phyloP scores from a whole-genome alignment of 2,797 vertebrate species.

The Salmo trutta region DNA sequence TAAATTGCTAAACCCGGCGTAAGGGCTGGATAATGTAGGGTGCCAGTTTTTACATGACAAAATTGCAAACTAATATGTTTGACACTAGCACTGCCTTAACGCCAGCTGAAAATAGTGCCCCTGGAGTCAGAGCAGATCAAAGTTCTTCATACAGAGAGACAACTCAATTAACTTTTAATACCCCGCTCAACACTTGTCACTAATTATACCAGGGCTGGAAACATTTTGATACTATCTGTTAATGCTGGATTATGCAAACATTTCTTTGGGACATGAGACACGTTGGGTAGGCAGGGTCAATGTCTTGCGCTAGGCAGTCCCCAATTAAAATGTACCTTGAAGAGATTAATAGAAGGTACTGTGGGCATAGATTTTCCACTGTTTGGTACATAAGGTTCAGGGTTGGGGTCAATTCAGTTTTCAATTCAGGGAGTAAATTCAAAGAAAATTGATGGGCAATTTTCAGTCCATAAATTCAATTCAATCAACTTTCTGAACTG shows the following conservation, averaged over 20 bases:
- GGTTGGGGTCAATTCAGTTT: no score
- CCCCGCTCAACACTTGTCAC: conserved; percentile 52
- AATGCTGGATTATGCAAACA: not conserved
- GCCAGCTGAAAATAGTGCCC: not conserved
- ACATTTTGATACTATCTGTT: not conserved
- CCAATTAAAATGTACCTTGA: not conserved
- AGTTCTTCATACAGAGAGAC: conserved; percentile 52
- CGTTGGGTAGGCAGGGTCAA: not conserved
- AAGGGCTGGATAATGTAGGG: no score
- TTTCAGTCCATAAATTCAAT: not conserved
- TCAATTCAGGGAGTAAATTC: no score
- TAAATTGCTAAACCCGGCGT: no score
- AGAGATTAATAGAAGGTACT: not conserved
- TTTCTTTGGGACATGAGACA: not conserved
- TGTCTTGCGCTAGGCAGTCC: not conserved
- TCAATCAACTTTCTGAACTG: not conserved
- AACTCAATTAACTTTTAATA: conserved; percentile 49
- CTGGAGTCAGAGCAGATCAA: conserved; percentile 59
- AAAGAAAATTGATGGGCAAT: no score
- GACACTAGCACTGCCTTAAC: no score
- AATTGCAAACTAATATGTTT: no score
- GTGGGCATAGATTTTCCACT: not conserved
- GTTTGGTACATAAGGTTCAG: no score
- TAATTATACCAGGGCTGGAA: conserved; percentile 41
- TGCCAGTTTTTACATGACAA: no score